Evolutionary conservation across 1,140 invertebrate species (phyloP).

Genomic region (Drosophila kikkawai): DNA sequence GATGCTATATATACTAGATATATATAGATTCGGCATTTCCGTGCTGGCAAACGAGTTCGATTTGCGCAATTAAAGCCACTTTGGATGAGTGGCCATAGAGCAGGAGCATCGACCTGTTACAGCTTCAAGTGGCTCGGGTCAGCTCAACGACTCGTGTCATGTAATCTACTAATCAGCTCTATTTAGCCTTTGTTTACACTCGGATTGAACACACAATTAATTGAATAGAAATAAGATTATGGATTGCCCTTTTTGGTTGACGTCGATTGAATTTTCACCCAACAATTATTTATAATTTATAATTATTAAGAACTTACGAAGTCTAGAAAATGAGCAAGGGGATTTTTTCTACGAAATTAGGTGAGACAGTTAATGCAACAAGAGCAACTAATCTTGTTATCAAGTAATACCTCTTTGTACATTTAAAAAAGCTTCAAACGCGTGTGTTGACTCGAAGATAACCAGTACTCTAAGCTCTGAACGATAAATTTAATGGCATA

Average conservation of each 20-base stretch:
- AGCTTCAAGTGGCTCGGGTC: conserved; percentile 12
- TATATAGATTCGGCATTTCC: conserved; percentile 55
- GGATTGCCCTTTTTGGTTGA: background rate
- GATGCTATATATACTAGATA: conserved; percentile 27
- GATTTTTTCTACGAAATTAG: background rate
- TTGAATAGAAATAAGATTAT: background rate
- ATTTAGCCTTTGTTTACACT: conserved; percentile 6
- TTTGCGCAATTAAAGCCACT: conserved; percentile 59
- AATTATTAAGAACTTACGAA: background rate
- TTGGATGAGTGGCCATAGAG: conserved; percentile 28
- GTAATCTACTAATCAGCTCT: conserved; percentile 30
- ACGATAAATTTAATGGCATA: too few species aligned
- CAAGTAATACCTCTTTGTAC: too few species aligned
- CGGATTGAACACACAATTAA: background rate
- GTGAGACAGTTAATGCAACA: background rate
- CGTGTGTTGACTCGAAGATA: background rate
- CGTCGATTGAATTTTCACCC: background rate
- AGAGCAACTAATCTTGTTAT: too few species aligned
- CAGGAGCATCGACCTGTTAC: conserved; percentile 44
- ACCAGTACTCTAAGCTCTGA: background rate
- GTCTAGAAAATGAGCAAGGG: background rate
- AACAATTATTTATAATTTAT: background rate
- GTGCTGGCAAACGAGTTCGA: conserved; percentile 68
- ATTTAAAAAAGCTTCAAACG: background rate
- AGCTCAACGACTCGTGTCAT: conserved; percentile 3